phyloP scores from a whole-genome alignment of 2,888 invertebrate species.

The Polylopha cassiicola region DNA sequence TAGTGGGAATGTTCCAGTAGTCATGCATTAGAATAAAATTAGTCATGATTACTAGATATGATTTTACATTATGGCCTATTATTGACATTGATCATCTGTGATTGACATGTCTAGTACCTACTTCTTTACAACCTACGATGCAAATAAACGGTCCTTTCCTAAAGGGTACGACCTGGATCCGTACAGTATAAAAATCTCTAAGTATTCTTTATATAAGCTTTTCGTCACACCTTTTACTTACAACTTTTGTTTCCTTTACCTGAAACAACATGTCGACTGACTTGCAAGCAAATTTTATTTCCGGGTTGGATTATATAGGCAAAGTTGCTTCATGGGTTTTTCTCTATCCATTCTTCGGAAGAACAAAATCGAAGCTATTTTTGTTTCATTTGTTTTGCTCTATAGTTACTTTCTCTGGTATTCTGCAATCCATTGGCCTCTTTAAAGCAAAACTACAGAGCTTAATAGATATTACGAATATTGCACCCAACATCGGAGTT shows the following conservation, averaged over 20 bases:
- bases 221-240: not conserved
- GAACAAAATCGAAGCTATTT: constrained; percentile 31
- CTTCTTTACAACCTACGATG: no score
- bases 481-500: constrained; percentile 58
- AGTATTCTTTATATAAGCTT: no score
- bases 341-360: constrained; percentile 47
- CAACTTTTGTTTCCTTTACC: not conserved
- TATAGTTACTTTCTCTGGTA: constrained; percentile 39
- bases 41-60: no score
- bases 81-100: no score
- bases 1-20: no score
- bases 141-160: no score
- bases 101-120: no score
- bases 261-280: constrained; percentile 8
- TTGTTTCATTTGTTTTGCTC: constrained; percentile 36
- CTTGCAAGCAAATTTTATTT: constrained; percentile 36
- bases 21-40: no score
- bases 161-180: no score
- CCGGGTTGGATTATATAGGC: constrained; percentile 43
- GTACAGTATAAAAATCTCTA: no score
- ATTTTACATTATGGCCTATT: no score
- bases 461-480: constrained; percentile 52
- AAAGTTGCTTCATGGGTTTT: constrained; percentile 44
- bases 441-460: constrained; percentile 40
- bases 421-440: constrained; percentile 45